A percentile compares a stretch with the other conserved stretches of the same genome.
Evolutionary conservation across 92 coral and sea anemone species (phyloP).

Genomic region (Muricea muricata): DNA sequence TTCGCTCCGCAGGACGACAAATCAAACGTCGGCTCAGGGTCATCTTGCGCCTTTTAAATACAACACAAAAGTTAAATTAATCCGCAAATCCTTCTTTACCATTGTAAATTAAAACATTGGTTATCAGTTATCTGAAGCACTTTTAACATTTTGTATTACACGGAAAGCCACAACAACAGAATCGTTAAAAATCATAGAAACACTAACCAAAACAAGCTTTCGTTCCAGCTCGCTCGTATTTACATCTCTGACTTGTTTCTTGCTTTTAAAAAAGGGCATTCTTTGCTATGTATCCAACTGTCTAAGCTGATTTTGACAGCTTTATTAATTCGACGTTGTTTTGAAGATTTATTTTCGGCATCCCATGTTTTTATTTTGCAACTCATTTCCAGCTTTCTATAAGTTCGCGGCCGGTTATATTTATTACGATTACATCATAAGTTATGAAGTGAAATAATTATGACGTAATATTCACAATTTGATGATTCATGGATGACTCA

Average conservation of each 20-base stretch:
- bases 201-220: slow-evolving; percentile 84
- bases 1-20: slow-evolving; percentile 85
- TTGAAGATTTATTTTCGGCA: neutral
- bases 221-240: slow-evolving; percentile 79
- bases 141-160: neutral
- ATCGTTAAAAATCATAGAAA: neutral
- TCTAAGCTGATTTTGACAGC: neutral
- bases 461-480: neutral
- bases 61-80: neutral
- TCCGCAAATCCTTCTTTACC: neutral
- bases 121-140: too few relatives aligned
- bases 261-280: slow-evolving; percentile 90
- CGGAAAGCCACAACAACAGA: neutral
- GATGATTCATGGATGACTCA: neutral
- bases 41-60: slow-evolving; percentile 80
- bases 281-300: neutral
- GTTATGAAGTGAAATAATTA: neutral
- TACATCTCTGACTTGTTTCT: slow-evolving; percentile 87
- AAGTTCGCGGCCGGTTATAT: slow-evolving; percentile 5
- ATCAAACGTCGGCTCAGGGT: slow-evolving; percentile 92
- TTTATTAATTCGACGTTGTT: neutral
- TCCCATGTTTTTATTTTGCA: slow-evolving; percentile 1
- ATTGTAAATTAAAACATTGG: neutral
- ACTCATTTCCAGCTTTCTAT: neutral
- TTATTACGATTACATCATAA: slow-evolving; percentile 1